Base-by-base conservation (phyloP, 1,140 invertebrate species). In the Drosophila bocqueti region DNA sequence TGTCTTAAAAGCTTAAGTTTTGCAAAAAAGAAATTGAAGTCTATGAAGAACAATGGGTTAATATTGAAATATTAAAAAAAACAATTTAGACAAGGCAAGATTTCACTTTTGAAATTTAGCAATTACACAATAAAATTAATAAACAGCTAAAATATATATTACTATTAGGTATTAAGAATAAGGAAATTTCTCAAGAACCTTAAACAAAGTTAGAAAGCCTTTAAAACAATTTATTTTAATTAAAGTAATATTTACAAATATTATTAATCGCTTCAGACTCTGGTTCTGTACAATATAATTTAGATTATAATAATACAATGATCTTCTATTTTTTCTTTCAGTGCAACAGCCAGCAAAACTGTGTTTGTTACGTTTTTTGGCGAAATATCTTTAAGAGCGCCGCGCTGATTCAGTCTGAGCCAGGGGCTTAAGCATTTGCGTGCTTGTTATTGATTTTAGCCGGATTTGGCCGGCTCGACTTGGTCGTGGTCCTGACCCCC, bases 381-480 rank as follows among this genome's bases (percentile, higher is more conserved):
- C 66, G 38, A 65, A 69, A 69, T 66, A 54, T 66, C 49, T 69
- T 69, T 46, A 69, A 69, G 67, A 69, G 34, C 36, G 43, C 52
- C 63, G 21, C 40, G 38, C 26, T 31, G 68, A 73, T 72, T 73
- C 62, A 58, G 76, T 85, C 75, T 75, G 83, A 79, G 68, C 65
- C 65, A 71, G 45, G 79, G 80, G 72, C 81, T 83, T 79, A 71
- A 86, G 80, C 73, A 68, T 87, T 83, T 75, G 65, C 68, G 79
- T 89, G 67, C 68, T 76, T 60, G 59, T 83, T 87, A 87, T 87
- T 87, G 83, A 87, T 87, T 87, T 87, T 89, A 71, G 83, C 80
- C 80, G 84, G 76, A 87, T 89, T 84, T 87, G 79, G 57, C 43
- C 72, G 65, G 59, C 63, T 64, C 9, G 49, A 31, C 16, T 66